These are phyloP conservation scores for Patella depressa DNA, from an alignment of 2,888 invertebrate species.

Conservation along the genomic window DNA sequence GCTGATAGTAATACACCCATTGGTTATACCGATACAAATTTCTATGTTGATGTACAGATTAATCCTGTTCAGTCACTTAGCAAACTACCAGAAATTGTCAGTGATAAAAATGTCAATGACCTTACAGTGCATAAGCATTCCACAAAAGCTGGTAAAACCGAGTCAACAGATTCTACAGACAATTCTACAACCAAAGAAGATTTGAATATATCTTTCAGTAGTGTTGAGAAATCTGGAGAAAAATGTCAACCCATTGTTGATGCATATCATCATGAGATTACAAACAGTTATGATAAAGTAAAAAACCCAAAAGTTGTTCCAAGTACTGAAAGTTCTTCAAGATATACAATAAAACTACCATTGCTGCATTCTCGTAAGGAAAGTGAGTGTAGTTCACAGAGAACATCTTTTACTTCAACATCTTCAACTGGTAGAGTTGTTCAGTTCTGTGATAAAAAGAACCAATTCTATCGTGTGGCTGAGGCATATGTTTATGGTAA, in stretches of 20 bases:
- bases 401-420: background rate
- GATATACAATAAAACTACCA: background rate
- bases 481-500: background rate
- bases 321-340: background rate
- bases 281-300: background rate
- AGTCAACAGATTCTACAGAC: too few species aligned
- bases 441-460: background rate
- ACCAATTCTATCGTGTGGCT: background rate
- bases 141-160: too few species aligned
- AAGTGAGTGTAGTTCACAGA: background rate
- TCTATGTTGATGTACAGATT: background rate
- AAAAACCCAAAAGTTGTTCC: too few species aligned
- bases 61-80: background rate
- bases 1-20: background rate
- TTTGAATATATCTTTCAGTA: background rate
- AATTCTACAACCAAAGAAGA: background rate
- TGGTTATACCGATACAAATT: background rate
- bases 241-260: background rate
- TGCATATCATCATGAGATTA: background rate
- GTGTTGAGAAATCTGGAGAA: background rate
- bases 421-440: background rate
- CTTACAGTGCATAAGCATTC: too few species aligned
- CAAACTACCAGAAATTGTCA: background rate
- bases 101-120: background rate
- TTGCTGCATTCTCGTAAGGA: background rate